These are phyloP conservation scores for Gymnoscopelus microlampas DNA, from an alignment of 2,797 vertebrate species.

Conservation along the genomic window DNA sequence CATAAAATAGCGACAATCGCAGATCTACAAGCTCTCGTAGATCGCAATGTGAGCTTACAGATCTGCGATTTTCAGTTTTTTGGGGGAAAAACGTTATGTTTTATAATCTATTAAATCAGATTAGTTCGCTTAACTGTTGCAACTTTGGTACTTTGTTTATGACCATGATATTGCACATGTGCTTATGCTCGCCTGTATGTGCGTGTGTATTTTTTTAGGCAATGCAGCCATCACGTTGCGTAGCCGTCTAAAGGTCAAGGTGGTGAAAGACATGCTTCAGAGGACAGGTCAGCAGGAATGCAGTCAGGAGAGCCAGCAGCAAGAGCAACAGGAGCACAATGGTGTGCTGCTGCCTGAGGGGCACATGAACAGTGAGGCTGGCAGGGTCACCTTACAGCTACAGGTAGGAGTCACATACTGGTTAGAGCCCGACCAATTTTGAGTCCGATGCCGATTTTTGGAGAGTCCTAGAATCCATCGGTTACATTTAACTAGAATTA, in stretches of 20 bases:
- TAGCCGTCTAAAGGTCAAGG: conserved; percentile 86
- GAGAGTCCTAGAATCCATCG: no score
- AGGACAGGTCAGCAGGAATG: conserved; percentile 50
- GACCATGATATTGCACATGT: background rate
- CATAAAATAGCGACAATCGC: no score
- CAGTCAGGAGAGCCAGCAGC: conserved; percentile 22
- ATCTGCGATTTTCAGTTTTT: no score
- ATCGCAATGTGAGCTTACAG: no score
- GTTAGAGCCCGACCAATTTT: no score
- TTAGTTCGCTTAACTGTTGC: no score
- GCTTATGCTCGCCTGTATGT: background rate
- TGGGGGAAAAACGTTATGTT: no score
- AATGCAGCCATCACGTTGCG: conserved; percentile 85
- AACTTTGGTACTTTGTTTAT: no score
- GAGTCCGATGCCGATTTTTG: no score
- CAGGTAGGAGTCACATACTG: conserved; percentile 70
- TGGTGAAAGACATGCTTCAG: conserved; percentile 82
- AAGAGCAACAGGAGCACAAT: conserved; percentile 66
- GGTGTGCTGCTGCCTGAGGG: conserved; percentile 70
- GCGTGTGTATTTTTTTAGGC: conserved; percentile 60
- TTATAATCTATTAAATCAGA: no score
- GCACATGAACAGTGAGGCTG: conserved; percentile 71
- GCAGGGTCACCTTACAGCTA: conserved; percentile 83
- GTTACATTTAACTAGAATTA: no score
- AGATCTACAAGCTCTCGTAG: no score